A percentile compares a stretch with the other conserved stretches of the same genome.
phyloP scores from a whole-genome alignment of 1,140 invertebrate genomes.

The Marisa cornuarietis region DNA sequence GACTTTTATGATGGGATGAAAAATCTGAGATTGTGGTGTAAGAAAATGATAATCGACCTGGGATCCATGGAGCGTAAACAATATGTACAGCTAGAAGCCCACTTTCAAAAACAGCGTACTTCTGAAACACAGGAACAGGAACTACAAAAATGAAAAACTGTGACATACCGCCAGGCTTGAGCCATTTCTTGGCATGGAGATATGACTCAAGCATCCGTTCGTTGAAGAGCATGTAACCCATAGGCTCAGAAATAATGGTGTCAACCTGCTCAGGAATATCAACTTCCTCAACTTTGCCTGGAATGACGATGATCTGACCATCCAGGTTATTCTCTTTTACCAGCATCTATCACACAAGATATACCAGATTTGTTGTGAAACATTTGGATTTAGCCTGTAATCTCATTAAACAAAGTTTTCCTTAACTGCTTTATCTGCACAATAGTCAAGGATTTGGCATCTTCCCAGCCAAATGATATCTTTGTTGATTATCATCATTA shows the following conservation, averaged over 20 bases:
- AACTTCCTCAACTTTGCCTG: slow-evolving; percentile 99
- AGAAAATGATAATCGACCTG: too few relatives aligned
- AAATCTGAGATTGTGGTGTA: too few relatives aligned
- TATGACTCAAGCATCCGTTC: slow-evolving; percentile 99
- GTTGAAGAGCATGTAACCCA: slow-evolving; percentile 99
- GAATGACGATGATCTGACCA: slow-evolving; percentile 83
- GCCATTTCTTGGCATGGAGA: slow-evolving; percentile 98
- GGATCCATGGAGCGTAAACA: too few relatives aligned
- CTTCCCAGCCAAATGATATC: too few relatives aligned
- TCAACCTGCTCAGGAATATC: slow-evolving; percentile 94
- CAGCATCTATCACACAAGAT: slow-evolving; percentile 71
- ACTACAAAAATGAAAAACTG: not conserved
- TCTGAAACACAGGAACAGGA: not conserved
- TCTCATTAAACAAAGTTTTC: too few relatives aligned
- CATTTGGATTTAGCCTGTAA: too few relatives aligned
- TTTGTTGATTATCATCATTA: too few relatives aligned
- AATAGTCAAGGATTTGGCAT: too few relatives aligned
- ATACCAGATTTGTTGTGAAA: not conserved
- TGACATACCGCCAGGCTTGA: slow-evolving; percentile 81
- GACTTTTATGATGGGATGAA: too few relatives aligned
- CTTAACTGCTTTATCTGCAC: too few relatives aligned
- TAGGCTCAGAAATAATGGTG: slow-evolving; percentile 98
- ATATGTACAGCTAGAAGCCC: too few relatives aligned
- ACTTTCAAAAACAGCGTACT: too few relatives aligned
- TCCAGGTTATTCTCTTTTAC: slow-evolving; percentile 85